Base-by-base conservation (phyloP, 2,113 vertebrate genomes). In the Physeter macrocephalus region DNA sequence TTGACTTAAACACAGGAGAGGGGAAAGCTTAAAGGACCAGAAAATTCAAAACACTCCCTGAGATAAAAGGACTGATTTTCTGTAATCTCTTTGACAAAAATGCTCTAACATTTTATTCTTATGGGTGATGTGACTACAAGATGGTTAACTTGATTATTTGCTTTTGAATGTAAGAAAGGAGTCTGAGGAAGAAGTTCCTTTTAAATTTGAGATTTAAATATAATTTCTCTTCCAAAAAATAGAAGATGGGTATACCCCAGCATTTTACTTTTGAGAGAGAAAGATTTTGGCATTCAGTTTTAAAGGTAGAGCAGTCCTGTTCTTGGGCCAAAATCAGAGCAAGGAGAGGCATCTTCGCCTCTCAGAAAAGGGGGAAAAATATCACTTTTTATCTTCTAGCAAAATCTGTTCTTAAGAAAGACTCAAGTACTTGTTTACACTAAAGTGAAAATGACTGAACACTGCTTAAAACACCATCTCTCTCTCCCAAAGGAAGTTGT, bases 201-300 rank as follows among this genome's bases (percentile, higher is more conserved):
- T 93, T 81, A 90, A 81, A 96, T 66, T 62, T 78, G 59, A 93
- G 67, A 88, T 88, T 36, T 46, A 94, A 80, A 57, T 91, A 43
- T 41, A 17, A 29, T 71, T 82, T 94, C 18, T 90, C 21, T 82
- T 31, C 57, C 25, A 74, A 1, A 29, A 66, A 18, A 71, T 46
- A 71, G 31, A 67, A 84, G 29, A 77, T 75, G 62, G 23, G 23
- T 64, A 23, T 31, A 81, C 29, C 25, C 49, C 18, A 93, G 10
- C 52, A 75, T 75, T 95, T 94, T 89, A 61, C 89, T 95, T 96
- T 95, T n/a, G 77, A 94, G 46, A 66, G 27, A 92, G 67, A 95
- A 66, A 88, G 3, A 59, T 62, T 93, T 94, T 82, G 52, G 17
- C 57, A 59, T 92, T 97, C 31, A 4, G n/a, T 74, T 93, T 96